phyloP scores from a whole-genome alignment of 2,113 vertebrate genomes.

The Oreamnos americanus region DNA sequence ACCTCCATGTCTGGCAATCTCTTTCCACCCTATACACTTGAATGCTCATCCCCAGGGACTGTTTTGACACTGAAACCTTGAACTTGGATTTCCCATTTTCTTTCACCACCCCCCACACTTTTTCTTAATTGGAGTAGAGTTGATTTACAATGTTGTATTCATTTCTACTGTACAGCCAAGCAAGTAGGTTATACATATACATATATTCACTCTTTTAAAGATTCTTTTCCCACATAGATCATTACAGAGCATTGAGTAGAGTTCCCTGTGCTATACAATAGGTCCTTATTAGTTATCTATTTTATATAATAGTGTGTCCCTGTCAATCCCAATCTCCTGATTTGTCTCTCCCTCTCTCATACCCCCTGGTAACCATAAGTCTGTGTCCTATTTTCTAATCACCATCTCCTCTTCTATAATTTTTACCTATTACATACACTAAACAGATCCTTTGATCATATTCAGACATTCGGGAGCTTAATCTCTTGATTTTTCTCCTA shows the following conservation, averaged over 20 bases:
- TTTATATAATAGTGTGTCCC: neutral
- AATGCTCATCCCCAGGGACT: neutral
- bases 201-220: neutral
- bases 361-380: neutral
- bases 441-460: neutral
- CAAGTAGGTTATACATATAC: neutral
- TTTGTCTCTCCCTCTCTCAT: neutral
- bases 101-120: rapidly evolving
- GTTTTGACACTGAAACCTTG: neutral
- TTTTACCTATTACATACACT: neutral
- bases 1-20: neutral
- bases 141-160: neutral
- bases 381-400: neutral
- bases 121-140: neutral
- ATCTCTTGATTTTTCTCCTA: neutral
- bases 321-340: neutral
- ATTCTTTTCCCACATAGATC: neutral
- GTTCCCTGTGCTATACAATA: neutral
- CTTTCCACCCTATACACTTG: neutral
- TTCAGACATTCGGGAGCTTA: neutral
- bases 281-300: neutral
- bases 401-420: neutral
- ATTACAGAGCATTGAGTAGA: neutral
- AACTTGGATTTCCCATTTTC: neutral
- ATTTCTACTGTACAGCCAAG: neutral